Conservation (phyloP, 2,797 vertebrate species). For the Pipistrellus pygmaeus region DNA sequence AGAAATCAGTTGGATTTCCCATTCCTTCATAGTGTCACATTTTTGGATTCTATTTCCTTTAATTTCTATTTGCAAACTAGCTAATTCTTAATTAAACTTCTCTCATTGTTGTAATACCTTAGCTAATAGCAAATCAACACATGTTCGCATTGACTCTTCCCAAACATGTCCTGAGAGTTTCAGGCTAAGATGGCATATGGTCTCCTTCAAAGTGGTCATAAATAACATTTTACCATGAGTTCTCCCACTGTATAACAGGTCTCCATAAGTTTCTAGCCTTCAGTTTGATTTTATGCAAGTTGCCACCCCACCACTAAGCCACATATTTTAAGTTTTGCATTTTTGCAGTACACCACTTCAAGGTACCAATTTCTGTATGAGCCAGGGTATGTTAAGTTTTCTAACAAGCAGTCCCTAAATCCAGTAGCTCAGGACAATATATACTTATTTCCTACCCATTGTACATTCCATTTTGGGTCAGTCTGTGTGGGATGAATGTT, state of each 20-base stretch:
- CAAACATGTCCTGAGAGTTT: neutral
- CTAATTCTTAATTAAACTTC: slow-evolving; percentile 43
- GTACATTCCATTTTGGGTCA: neutral
- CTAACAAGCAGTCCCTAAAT: neutral
- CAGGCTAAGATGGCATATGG: neutral
- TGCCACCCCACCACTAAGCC: neutral
- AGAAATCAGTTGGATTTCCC: slow-evolving; percentile 22
- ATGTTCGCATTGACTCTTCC: neutral
- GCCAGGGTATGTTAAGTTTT: neutral
- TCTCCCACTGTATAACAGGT: neutral
- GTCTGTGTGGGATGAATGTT: neutral
- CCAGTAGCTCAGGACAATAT: neutral
- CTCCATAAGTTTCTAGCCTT: neutral
- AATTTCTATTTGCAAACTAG: slow-evolving; percentile 23
- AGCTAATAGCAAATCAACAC: neutral
- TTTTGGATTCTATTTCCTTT: slow-evolving; percentile 47
- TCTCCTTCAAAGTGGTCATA: neutral
- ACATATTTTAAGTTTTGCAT: neutral
- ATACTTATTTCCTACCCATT: neutral
- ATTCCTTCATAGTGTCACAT: neutral
- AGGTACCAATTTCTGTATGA: neutral
- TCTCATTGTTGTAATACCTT: neutral
- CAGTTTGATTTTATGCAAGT: neutral
- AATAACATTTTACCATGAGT: neutral
- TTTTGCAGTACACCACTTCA: neutral